These are phyloP conservation scores for Channallabes apus DNA, from an alignment of 2,797 vertebrate species.

Conservation along the genomic window DNA sequence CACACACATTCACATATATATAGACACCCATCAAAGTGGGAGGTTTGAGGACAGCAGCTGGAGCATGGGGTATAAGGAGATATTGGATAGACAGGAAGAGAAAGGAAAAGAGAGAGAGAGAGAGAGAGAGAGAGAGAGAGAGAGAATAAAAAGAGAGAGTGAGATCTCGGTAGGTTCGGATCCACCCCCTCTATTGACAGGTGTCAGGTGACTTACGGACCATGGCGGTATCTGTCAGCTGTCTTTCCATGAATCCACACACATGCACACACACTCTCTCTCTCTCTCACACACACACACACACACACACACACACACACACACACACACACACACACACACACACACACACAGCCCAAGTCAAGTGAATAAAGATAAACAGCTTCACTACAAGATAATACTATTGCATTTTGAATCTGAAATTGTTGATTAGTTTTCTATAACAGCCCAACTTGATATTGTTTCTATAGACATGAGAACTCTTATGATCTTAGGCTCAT, in stretches of 20 bases:
- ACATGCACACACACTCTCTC: not conserved
- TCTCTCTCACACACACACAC: not conserved
- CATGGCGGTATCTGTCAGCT: conserved; percentile 77
- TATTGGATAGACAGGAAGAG: conserved; percentile 60
- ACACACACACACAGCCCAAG: not conserved
- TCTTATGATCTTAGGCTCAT: not conserved
- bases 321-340: not conserved
- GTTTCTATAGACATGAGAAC: not conserved
- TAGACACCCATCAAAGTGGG: conserved; percentile 70
- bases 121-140: conserved; percentile 13
- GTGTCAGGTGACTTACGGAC: conserved; percentile 79
- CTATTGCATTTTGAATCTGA: not conserved
- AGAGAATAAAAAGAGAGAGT: not conserved
- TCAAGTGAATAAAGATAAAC: not conserved
- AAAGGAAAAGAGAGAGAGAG: conserved; percentile 18
- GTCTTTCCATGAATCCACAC: conserved; percentile 67
- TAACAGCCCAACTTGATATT: not conserved
- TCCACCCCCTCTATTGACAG: conserved; percentile 72
- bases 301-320: not conserved
- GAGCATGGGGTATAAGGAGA: conserved; percentile 80
- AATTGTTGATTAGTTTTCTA: not conserved
- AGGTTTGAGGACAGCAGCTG: conserved; percentile 93
- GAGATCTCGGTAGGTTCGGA: conserved; percentile 39
- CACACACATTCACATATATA: conserved; percentile 33
- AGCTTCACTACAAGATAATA: not conserved